These are phyloP conservation scores for Abrostola tripartita DNA, from an alignment of 2,888 invertebrate genomes.

Conservation along the genomic window DNA sequence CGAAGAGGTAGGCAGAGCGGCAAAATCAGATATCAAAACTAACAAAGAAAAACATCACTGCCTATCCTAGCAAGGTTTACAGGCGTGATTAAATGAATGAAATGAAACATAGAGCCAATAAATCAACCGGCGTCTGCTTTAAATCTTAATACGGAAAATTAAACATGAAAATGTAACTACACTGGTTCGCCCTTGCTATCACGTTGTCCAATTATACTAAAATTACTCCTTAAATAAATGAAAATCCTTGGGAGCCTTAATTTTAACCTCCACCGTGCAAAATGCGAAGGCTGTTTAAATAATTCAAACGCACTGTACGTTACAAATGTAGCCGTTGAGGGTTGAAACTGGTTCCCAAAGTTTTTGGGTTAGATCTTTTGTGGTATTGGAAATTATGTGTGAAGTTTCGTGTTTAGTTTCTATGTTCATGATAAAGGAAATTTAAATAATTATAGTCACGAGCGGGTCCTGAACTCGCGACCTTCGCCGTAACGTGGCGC, in stretches of 20 bases:
- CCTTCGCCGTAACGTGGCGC: too few species aligned
- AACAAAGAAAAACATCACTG: too few species aligned
- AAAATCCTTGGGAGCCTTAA: conserved; percentile 68
- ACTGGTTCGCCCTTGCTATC: conserved; percentile 36
- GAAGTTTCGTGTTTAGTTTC: too few species aligned
- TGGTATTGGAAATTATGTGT: too few species aligned
- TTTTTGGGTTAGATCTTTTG: conserved; percentile 18
- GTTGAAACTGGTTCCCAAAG: conserved; percentile 45
- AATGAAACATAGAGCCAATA: conserved; percentile 12
- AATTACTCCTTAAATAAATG: conserved; percentile 74
- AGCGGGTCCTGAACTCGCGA: too few species aligned
- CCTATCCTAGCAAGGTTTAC: too few species aligned
- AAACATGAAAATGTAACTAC: conserved; percentile 50
- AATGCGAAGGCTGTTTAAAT: conserved; percentile 62
- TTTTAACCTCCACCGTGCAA: conserved; percentile 65
- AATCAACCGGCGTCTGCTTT: conserved; percentile 24
- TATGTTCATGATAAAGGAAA: too few species aligned
- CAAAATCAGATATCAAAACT: too few species aligned
- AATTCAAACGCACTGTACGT: conserved; percentile 63
- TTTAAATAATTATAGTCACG: too few species aligned
- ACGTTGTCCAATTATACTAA: conserved; percentile 67
- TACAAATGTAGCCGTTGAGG: conserved; percentile 51
- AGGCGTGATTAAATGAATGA: too few species aligned
- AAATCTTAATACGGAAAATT: conserved; percentile 57
- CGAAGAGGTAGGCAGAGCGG: too few species aligned